Base-by-base conservation (phyloP, 30 jellyfish, hydroid and myxozoan species). In the Mastigias papua region DNA sequence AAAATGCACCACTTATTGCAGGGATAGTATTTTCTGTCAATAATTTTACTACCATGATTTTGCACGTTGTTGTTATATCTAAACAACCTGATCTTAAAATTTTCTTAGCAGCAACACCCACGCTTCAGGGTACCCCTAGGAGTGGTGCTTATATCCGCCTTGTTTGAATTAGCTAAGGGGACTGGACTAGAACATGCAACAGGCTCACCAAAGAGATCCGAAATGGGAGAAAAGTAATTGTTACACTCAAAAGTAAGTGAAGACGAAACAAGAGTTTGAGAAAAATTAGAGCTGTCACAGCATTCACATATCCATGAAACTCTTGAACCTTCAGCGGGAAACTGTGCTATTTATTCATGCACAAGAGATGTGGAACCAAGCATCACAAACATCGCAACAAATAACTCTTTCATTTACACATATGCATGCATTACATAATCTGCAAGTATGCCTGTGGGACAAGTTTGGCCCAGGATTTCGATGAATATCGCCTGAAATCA, bases 41-140 rank as follows among this genome's bases (percentile, higher is more conserved):
- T 76, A 76, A 48, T 76, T 76, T 76, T 35, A 48, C 87, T 76
- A 76, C 70, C 69, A 76, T 76, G 23, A 51, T 76, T 51, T 76
- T 76, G 62, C 87, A 76, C n/a, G 87, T 76, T 76, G 87, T 76
- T 50, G 87, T 25, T 76, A 76, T 76, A 48, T 74, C 86, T 74
- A 74, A 74, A 30, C 86, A 73, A 48, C 37, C 64, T 37, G 86
- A 34, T 19, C 21, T 37, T 50, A 74, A 74, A 74, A 61, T 37
- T 34, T 74, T 74, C 86, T 74, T 74, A 74, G 46, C 86, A 74
- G 86, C 86, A 46, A 74, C 86, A 74, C 37, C 42, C 86, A 74
- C 72, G 58, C 86, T 68, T 68, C 79, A 68, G 57, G 79, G 79
- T 61, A 68, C 79, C 79, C 79, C 30, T 25, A 32, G 79, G 51